Percentiles rank a stretch among this genome's conserved stretches.
phyloP scores from a whole-genome alignment of 2,888 invertebrate species.

The Dendrolimus houi region DNA sequence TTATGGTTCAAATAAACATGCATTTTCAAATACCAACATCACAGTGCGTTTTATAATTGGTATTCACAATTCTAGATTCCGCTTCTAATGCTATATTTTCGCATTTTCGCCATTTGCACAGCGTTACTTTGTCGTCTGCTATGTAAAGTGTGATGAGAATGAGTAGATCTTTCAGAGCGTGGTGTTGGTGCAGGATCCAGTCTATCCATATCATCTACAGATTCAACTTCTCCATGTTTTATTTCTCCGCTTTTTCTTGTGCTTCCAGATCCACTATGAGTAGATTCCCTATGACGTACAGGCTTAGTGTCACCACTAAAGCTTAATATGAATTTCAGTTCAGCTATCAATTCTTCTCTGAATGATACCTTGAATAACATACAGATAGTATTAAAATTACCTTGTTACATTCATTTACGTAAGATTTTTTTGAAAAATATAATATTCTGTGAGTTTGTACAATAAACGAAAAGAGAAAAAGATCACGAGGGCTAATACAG shows the following conservation, averaged over 20 bases:
- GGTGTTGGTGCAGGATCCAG: constrained; percentile 43
- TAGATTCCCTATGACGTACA: constrained; percentile 69
- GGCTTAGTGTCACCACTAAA: constrained; percentile 83
- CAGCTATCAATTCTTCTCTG: constrained; percentile 80
- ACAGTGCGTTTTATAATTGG: no score
- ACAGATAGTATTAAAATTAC: neutral
- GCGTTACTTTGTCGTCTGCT: constrained; percentile 62
- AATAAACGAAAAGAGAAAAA: no score
- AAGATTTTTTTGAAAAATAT: no score
- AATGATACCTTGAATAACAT: constrained; percentile 74
- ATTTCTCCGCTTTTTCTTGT: constrained; percentile 40
- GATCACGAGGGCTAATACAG: no score
- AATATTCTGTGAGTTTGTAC: no score
- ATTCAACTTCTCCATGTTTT: constrained; percentile 28
- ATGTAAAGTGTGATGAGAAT: constrained; percentile 53
- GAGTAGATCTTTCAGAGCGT: constrained; percentile 46
- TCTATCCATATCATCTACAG: constrained; percentile 28
- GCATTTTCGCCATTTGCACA: constrained; percentile 53
- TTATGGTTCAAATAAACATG: no score
- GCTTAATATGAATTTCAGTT: constrained; percentile 82
- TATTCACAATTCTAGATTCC: constrained; percentile 2
- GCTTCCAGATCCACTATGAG: constrained; percentile 42
- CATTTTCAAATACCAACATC: no score
- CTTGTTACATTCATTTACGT: no score
- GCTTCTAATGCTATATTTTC: constrained; percentile 43